Conservation (phyloP, 2,888 invertebrate species). For the Lingula anatina region DNA sequence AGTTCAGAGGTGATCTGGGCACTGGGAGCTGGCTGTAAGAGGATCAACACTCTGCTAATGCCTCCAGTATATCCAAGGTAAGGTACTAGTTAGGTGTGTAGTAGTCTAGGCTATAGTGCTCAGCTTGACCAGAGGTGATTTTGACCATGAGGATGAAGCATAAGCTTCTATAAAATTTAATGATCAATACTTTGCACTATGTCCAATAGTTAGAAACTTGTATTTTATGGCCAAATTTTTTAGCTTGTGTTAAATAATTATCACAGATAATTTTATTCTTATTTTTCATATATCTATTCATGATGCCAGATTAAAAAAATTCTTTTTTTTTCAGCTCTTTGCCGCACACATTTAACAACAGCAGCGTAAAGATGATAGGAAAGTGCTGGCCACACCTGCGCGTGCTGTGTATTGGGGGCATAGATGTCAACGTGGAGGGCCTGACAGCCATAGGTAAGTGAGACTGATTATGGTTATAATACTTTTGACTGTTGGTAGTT, state of each 20-base stretch:
- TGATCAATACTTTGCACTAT: constrained; percentile 5
- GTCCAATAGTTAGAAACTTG: not conserved
- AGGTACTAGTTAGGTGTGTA: constrained; percentile 4
- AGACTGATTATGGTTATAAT: not conserved
- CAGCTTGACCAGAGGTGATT: too few species aligned
- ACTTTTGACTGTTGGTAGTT: not conserved
- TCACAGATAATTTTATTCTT: not conserved
- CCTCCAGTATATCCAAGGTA: constrained; percentile 39
- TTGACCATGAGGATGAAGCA: not conserved
- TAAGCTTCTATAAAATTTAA: constrained; percentile 3
- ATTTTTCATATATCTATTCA: not conserved
- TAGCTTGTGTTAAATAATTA: not conserved
- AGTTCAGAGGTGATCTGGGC: constrained; percentile 46
- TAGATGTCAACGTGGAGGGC: constrained; percentile 28
- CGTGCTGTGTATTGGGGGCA: constrained; percentile 36
- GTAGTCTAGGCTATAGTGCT: too few species aligned
- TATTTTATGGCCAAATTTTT: not conserved
- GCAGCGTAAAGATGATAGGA: constrained; percentile 34
- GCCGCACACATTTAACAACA: constrained; percentile 28
- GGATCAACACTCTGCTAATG: constrained; percentile 31
- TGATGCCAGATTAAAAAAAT: not conserved
- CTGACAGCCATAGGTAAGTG: constrained; percentile 31
- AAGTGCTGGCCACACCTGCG: constrained; percentile 36
- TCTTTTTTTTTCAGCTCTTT: constrained; percentile 20
- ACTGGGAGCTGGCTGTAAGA: constrained; percentile 45